Evolutionary conservation across 2,797 vertebrate genomes (phyloP).

Genomic region (Eupleurogrammus muticus): DNA sequence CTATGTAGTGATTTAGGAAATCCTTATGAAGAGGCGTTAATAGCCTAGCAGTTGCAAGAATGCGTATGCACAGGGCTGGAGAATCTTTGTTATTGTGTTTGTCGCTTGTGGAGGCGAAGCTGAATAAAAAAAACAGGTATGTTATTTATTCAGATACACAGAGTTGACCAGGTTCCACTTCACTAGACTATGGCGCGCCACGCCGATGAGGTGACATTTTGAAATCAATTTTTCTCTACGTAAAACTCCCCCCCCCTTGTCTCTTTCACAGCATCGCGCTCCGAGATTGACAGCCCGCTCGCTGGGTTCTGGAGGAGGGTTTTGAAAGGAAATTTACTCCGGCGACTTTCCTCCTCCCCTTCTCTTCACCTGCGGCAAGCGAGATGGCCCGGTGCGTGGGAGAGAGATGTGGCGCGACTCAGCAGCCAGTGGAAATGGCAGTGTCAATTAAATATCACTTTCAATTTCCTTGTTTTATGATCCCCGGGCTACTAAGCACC

Average conservation of each 20-base stretch:
- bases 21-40: not conserved
- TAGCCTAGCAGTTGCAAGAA: constrained; percentile 6
- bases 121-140: constrained; percentile 53
- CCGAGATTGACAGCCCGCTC: constrained; percentile 83
- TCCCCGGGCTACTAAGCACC: constrained; percentile 90
- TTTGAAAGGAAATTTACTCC: constrained; percentile 82
- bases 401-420: constrained; percentile 70
- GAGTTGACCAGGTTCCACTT: constrained; percentile 71
- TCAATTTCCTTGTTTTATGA: constrained; percentile 92
- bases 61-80: not conserved
- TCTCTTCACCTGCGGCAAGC: constrained; percentile 78
- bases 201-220: constrained; percentile 79
- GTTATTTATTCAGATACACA: constrained; percentile 68
- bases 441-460: constrained; percentile 94
- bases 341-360: constrained; percentile 69
- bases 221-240: constrained; percentile 80
- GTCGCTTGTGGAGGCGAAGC: constrained; percentile 27
- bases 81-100: constrained; percentile 36
- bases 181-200: constrained; percentile 55
- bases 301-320: constrained; percentile 65
- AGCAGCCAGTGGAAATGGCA: constrained; percentile 83
- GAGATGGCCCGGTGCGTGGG: constrained; percentile 72
- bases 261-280: constrained; percentile 72
- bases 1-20: not conserved
- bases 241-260: constrained; percentile 74